Evolutionary conservation across 2,797 vertebrate genomes (phyloP).

Genomic region (Melanotaenia boesemani): DNA sequence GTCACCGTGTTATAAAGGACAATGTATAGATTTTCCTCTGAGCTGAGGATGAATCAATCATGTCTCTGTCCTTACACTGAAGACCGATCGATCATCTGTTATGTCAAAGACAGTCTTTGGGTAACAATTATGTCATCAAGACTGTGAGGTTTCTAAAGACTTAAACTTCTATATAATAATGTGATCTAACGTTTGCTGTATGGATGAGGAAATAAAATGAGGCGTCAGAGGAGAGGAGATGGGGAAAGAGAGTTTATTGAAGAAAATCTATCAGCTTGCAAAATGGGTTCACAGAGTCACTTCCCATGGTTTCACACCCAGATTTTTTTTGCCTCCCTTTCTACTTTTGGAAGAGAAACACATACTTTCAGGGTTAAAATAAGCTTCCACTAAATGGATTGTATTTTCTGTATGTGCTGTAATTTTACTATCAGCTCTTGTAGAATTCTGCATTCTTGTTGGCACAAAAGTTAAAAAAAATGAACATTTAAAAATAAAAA

Average conservation of each 20-base stretch:
- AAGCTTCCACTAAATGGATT: too few species aligned
- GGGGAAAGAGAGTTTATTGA: background rate
- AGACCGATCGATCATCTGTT: slow-evolving; percentile 2
- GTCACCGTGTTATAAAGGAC: background rate
- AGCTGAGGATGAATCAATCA: slow-evolving; percentile 2
- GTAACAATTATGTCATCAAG: background rate
- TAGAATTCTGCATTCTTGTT: too few species aligned
- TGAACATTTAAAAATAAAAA: too few species aligned
- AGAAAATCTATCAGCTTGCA: background rate
- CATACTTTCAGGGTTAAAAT: too few species aligned
- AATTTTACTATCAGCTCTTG: too few species aligned
- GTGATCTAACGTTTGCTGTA: background rate
- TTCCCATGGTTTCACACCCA: background rate
- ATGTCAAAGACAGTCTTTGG: background rate
- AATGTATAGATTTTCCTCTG: slow-evolving; percentile 7
- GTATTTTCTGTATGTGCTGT: too few species aligned
- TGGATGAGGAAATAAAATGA: background rate
- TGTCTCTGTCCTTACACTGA: slow-evolving; percentile 4
- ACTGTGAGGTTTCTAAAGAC: background rate
- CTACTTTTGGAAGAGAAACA: too few species aligned
- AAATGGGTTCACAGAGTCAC: background rate
- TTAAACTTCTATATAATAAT: background rate
- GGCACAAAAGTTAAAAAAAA: too few species aligned
- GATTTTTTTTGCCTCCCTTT: background rate
- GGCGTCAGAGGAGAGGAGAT: background rate